A percentile compares a stretch with the other conserved stretches of the same genome.
Conservation (phyloP, 2,888 invertebrate species). For the Acanthosepion lycidas region DNA sequence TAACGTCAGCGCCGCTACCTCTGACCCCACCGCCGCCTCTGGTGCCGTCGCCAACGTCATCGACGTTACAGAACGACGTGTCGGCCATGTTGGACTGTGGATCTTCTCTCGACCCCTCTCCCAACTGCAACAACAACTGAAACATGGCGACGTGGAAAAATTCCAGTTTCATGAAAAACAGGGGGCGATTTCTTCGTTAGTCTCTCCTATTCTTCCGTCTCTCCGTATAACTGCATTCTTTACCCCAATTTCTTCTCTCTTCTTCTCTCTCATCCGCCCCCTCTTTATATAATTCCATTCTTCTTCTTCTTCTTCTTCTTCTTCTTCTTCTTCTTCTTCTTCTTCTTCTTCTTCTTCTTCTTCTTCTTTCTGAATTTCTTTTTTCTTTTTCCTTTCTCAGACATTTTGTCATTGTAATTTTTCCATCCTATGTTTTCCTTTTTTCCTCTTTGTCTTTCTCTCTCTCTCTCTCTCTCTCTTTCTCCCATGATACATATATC, state of each 20-base stretch:
- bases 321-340: too few species aligned
- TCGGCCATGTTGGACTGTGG: conserved; percentile 33
- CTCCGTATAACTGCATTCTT: not conserved
- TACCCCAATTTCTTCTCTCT: not conserved
- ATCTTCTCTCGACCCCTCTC: not conserved
- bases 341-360: too few species aligned
- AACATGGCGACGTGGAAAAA: conserved; percentile 33
- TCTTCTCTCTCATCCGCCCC: not conserved
- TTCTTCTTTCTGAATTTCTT: too few species aligned
- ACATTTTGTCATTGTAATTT: too few species aligned
- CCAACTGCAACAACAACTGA: not conserved
- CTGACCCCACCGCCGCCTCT: not conserved
- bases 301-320: too few species aligned
- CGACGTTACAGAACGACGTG: conserved; percentile 33
- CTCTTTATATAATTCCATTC: not conserved
- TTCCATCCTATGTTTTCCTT: too few species aligned
- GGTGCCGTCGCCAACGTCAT: not conserved
- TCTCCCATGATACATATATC: too few species aligned
- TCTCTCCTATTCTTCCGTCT: not conserved
- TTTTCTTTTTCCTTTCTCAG: not conserved
- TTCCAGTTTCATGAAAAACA: not conserved
- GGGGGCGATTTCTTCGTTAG: not conserved
- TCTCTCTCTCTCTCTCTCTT: not conserved
- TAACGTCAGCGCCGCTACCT: conserved; percentile 14
- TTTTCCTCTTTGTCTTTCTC: not conserved